Base-by-base conservation (phyloP, 2,888 invertebrate genomes). In the Drosophila antonietae region DNA sequence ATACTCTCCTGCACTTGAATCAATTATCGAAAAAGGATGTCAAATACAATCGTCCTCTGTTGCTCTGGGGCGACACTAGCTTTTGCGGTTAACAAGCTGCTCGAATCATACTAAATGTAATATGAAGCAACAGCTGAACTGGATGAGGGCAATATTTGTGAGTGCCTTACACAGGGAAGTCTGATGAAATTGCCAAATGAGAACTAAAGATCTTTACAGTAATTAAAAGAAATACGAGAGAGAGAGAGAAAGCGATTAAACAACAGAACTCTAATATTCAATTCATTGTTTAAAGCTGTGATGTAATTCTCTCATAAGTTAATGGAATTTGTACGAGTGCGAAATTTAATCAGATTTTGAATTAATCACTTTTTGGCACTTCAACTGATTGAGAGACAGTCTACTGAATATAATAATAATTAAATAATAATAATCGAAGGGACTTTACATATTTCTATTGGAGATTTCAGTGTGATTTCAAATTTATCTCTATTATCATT, bases 11-110 rank as follows among this genome's bases (percentile, higher is more conserved):
- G 49, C 44, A n/a, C 55, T 55, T 39, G 37, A 18, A 56, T 49
- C 39, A 65, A 79, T 79, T 75, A 75, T 79, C 70, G 33, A 61
- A 57, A 39, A 35, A 33, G 56, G 33, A 39, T 49, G 55, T 55
- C 28, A 10, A 20, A 6, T 3, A 23, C 33, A 9, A 9, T 5
- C 12, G n/a, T 15, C 28, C 12, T 12, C 51, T 28, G 12, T 37
- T 8, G n/a, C 35, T n/a, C 14, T 10, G 31, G 8, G 10, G 15
- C 28, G n/a, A 14, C 15, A 23, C n/a, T 59, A 39, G 14, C 44
- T 12, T 2, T n/a, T 28, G 15, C 8, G 28, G 15, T 20, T 41
- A 61, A 53, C 33, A 23, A 3, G 12, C 12, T 41, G 20, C 37
- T 37, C 28, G n/a, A 28, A 5, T 39, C 8, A 8, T 18, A 15